Conservation (phyloP, 2,797 vertebrate genomes). For the Merluccius polli region DNA sequence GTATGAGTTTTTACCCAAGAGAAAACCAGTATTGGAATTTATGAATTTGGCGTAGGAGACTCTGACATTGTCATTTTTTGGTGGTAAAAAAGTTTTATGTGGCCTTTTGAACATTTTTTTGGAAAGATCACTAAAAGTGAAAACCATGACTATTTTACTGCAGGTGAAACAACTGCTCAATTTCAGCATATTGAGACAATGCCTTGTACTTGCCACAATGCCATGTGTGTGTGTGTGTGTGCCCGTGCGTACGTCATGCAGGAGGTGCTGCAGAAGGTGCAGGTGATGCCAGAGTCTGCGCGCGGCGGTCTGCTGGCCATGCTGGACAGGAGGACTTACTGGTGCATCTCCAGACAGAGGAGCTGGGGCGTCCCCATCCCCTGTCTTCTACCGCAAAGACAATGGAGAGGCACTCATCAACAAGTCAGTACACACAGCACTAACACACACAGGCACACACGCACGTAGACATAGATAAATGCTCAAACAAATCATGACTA, state of each 20-base stretch:
- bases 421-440: slow-evolving; percentile 69
- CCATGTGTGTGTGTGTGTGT: neutral
- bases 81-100: no score
- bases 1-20: neutral
- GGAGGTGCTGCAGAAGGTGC: slow-evolving; percentile 89
- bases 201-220: neutral
- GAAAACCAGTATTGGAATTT: no score
- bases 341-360: slow-evolving; percentile 96
- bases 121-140: neutral
- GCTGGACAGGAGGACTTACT: slow-evolving; percentile 89
- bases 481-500: no score
- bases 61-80: neutral
- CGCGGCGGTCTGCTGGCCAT: slow-evolving; percentile 79
- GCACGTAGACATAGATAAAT: slow-evolving; percentile 67
- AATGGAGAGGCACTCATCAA: slow-evolving; percentile 85
- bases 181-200: neutral
- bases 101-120: no score
- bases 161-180: neutral
- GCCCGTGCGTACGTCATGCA: slow-evolving; percentile 44
- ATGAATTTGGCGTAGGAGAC: neutral
- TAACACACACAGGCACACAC: slow-evolving; percentile 50
- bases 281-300: slow-evolving; percentile 82
- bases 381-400: slow-evolving; percentile 88
- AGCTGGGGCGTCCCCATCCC: slow-evolving; percentile 96
- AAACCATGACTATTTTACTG: no score